These are phyloP conservation scores for Drosophila bocki DNA, from an alignment of 1,140 invertebrate genomes.

Conservation along the genomic window DNA sequence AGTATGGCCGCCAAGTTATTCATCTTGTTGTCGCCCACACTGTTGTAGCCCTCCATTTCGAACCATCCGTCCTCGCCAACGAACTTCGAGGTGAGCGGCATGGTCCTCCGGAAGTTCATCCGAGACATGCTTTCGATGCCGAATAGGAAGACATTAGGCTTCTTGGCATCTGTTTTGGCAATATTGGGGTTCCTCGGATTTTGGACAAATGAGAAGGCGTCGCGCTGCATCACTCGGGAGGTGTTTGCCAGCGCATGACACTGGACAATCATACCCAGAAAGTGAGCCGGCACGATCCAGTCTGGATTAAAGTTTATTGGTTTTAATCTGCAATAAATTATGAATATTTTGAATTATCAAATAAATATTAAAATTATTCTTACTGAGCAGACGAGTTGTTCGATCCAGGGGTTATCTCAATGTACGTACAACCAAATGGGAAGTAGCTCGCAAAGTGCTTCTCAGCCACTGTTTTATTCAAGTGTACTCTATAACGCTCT, in stretches of 20 bases:
- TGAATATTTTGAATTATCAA: background rate
- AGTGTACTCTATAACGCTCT: constrained; percentile 59
- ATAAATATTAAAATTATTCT: background rate
- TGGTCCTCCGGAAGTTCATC: constrained; percentile 54
- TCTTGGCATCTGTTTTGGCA: constrained; percentile 55
- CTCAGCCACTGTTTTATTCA: constrained; percentile 62
- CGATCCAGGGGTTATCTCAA: constrained; percentile 7
- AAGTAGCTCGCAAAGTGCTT: constrained; percentile 31
- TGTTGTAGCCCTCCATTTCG: constrained; percentile 54
- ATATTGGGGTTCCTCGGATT: constrained; percentile 18
- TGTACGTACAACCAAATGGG: constrained; percentile 23
- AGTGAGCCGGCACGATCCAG: constrained; percentile 26
- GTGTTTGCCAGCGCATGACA: constrained; percentile 16
- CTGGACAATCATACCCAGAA: constrained; percentile 27
- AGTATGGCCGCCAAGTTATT: constrained; percentile 92
- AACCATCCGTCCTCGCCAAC: constrained; percentile 32
- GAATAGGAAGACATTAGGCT: constrained; percentile 38
- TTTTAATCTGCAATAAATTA: background rate
- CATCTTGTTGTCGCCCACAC: constrained; percentile 91
- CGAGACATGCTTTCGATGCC: constrained; percentile 44
- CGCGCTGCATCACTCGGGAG: constrained; percentile 29
- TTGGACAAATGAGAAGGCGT: constrained; percentile 54
- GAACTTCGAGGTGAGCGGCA: constrained; percentile 44
- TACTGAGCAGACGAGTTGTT: constrained; percentile 18
- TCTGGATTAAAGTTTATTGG: background rate